Conservation (phyloP, 2,113 vertebrate species). For the Hydrolagus affinis region DNA sequence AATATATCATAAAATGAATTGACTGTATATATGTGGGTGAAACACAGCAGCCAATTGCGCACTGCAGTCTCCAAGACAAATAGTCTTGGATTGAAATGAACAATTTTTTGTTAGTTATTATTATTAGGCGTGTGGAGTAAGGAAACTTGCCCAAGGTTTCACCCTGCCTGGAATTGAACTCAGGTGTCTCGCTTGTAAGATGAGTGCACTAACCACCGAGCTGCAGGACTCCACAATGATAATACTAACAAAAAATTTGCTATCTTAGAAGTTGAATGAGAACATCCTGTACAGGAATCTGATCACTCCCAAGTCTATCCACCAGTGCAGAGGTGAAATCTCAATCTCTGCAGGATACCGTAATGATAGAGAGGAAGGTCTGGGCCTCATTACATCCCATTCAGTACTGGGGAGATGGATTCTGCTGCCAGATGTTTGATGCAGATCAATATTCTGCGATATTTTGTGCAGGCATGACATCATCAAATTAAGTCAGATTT, state of each 20-base stretch:
- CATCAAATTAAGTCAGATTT: constrained; percentile 22
- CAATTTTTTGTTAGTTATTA: too few relatives aligned
- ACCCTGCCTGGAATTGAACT: too few relatives aligned
- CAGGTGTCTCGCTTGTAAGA: too few relatives aligned
- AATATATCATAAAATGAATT: too few relatives aligned
- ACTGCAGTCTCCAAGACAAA: too few relatives aligned
- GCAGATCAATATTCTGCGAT: constrained; percentile 11
- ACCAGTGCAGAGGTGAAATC: neutral
- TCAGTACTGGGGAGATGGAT: neutral
- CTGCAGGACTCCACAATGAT: too few relatives aligned
- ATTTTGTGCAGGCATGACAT: constrained; percentile 20
- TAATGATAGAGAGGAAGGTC: neutral
- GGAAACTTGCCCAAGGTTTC: too few relatives aligned
- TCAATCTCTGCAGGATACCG: neutral
- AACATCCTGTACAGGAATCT: neutral
- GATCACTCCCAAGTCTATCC: neutral
- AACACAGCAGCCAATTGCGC: too few relatives aligned
- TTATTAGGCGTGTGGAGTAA: too few relatives aligned
- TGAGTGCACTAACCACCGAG: too few relatives aligned
- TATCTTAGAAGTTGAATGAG: neutral
- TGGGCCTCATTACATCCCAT: constrained; percentile 14
- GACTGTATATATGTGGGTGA: too few relatives aligned
- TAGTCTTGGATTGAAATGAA: too few relatives aligned
- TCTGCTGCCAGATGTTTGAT: constrained; percentile 22
- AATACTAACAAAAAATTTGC: neutral